Evolutionary conservation across 1,140 invertebrate species (phyloP), one percentile per base, ranked within the genome.

Genomic region (Fopius arisanus): DNA sequence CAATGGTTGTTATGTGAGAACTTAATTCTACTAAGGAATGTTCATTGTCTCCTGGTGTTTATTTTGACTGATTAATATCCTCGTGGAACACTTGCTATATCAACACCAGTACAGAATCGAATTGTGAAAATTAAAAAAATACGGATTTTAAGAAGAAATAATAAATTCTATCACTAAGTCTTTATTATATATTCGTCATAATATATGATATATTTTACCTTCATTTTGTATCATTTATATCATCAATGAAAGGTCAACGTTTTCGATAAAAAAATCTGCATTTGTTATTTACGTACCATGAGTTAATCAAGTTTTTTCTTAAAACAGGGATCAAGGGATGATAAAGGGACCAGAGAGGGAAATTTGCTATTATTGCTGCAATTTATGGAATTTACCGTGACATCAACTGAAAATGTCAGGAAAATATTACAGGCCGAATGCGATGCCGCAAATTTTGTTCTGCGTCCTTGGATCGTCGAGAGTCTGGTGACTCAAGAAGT

Each of bases 381-480:
- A 41, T 84, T 83, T 68, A 73, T 87, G 21, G 4, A 70, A 21
- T 43, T 67, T 3, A 77, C 80, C 75, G 73, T 86, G 9, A 10
- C 29, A 23, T 69, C 75, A 3, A 84, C 85, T 0, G 83, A 88
- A 59, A 62, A 77, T 1, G 80, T 80, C 3, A 87, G 83, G 68
- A 65, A 67, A 68, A 62, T 78, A 51, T 63, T 88, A 7, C 75
- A 81, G 70, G 72, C 21, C 7, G 75, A 88, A 67, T 86, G 84
- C 37, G 80, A 86, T 14, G 82, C 86, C 70, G 86, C 84, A 0
- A 79, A 70, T 67, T 86, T 83, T 70, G 81, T 79, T 66, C 75
- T 88, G 29, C 80, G 81, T 54, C 81, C 86, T 9, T 87, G 85
- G 86, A 62, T 70, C 5, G 72, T 80, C 28, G 79, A 84, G 76